phyloP scores from a whole-genome alignment of 2,888 invertebrate species.

The Cantharis lateralis region DNA sequence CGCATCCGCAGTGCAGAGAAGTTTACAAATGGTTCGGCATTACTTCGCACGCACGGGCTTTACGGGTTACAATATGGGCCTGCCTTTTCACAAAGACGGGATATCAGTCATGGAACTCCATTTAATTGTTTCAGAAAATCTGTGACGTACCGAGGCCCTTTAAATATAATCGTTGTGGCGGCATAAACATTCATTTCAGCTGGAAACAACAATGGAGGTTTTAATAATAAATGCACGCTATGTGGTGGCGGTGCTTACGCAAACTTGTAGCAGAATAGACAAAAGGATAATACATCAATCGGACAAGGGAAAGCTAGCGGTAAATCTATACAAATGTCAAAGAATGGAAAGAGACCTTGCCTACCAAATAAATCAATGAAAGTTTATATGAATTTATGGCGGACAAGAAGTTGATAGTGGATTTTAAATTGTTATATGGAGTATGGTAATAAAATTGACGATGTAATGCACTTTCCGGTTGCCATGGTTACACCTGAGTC shows the following conservation, averaged over 20 bases:
- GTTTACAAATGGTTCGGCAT: constrained; percentile 31
- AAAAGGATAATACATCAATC: constrained; percentile 32
- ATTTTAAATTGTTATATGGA: constrained; percentile 48
- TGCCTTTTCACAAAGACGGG: constrained; percentile 25
- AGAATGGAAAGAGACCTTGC: constrained; percentile 40
- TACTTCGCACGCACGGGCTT: constrained; percentile 30
- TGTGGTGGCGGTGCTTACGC: constrained; percentile 5
- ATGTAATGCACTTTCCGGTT: constrained; percentile 38
- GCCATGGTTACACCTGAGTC: constrained; percentile 35
- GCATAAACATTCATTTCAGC: constrained; percentile 10
- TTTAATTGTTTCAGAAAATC: constrained; percentile 27
- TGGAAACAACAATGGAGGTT: not conserved
- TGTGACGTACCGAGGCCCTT: constrained; percentile 21
- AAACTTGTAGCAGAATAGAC: constrained; percentile 18
- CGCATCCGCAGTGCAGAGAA: constrained; percentile 32
- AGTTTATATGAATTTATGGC: constrained; percentile 47
- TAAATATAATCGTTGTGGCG: constrained; percentile 1
- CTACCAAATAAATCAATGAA: constrained; percentile 44
- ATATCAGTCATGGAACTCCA: constrained; percentile 29
- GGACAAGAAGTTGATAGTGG: constrained; percentile 44
- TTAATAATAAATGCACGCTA: not conserved
- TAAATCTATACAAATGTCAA: constrained; percentile 50
- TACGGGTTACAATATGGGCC: constrained; percentile 27
- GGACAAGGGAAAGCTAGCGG: constrained; percentile 35
- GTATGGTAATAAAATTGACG: constrained; percentile 39